Evolutionary conservation across 2,797 vertebrate genomes (phyloP).

Genomic region (Capromys pilorides): DNA sequence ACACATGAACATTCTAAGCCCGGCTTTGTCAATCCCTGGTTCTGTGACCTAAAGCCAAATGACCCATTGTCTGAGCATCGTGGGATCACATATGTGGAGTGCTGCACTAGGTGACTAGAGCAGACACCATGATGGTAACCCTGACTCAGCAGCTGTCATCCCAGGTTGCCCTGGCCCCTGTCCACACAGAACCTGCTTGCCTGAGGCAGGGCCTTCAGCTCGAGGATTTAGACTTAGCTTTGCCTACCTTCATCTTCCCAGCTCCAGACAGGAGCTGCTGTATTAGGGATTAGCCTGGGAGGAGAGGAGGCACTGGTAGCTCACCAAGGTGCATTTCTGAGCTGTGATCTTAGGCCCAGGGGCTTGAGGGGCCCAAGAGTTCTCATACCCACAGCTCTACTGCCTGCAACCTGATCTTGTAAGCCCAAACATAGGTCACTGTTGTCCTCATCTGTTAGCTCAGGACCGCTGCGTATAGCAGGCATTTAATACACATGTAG

Average conservation of each 20-base stretch:
- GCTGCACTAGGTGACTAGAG: neutral
- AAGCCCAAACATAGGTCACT: neutral
- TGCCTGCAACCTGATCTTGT: neutral
- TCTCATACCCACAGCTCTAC: neutral
- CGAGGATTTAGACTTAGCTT: neutral
- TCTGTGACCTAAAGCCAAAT: neutral
- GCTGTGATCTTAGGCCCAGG: neutral
- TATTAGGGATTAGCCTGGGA: neutral
- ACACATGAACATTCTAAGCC: neutral
- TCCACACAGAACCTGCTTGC: neutral
- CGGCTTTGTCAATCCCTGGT: neutral
- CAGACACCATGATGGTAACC: neutral
- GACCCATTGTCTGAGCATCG: neutral
- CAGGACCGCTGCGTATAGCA: neutral
- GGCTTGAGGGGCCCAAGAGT: neutral
- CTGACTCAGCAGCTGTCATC: neutral
- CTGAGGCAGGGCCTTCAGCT: neutral
- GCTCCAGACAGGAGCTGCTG: neutral
- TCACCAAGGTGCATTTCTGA: neutral
- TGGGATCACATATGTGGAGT: fast-evolving
- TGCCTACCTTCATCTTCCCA: neutral
- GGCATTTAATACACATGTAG: fast-evolving
- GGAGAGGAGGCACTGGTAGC: neutral
- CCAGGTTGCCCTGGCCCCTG: neutral
- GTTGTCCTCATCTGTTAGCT: neutral